phyloP scores from a whole-genome alignment of 2,113 vertebrate genomes.

The Grammomys dolichurus region DNA sequence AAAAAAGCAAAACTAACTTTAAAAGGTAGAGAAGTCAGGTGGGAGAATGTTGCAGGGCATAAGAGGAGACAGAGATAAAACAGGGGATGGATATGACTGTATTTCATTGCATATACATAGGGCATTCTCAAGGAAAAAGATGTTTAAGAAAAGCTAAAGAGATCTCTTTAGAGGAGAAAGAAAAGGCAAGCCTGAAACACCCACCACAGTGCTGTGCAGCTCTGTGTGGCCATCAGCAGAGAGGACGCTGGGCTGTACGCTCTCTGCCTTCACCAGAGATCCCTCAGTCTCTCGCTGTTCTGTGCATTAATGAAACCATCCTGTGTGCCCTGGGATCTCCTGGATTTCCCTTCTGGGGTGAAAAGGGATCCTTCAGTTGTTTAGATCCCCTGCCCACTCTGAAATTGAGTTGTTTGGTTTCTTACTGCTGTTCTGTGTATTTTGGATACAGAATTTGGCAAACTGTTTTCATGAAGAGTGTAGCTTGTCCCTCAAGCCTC shows the following conservation, averaged over 20 bases:
- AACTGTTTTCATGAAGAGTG: neutral
- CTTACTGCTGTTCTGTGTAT: neutral
- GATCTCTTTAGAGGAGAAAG: neutral
- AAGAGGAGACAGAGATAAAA: too few species aligned
- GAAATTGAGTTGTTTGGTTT: neutral
- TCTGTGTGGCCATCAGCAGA: neutral
- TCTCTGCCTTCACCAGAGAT: neutral
- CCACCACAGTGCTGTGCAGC: too few species aligned
- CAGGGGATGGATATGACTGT: too few species aligned
- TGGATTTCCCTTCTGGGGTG: neutral
- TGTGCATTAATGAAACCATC: neutral
- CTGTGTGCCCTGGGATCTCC: too few species aligned
- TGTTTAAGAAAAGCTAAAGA: neutral
- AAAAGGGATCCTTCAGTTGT: neutral
- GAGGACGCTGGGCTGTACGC: neutral
- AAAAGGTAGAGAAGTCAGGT: neutral
- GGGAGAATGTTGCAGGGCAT: neutral
- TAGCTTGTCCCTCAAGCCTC: neutral
- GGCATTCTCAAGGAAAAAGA: neutral
- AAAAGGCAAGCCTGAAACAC: neutral
- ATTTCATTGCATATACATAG: neutral
- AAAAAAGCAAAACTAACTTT: too few species aligned
- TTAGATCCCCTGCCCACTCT: neutral
- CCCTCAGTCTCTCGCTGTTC: rapidly evolving
- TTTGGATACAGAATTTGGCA: neutral